phyloP scores from a whole-genome alignment of 1,140 invertebrate genomes.

The Paraescarpia echinospica region DNA sequence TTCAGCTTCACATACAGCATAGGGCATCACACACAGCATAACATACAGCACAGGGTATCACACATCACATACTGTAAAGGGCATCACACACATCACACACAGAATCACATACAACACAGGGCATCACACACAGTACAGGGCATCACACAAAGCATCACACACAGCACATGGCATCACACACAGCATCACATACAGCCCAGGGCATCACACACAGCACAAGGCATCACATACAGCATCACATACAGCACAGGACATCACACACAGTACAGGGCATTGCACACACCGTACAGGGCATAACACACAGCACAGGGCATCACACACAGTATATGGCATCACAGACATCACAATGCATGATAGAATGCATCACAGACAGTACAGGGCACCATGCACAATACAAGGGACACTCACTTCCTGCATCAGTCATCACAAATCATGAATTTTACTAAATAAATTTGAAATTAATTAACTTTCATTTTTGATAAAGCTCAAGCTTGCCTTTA shows the following conservation, averaged over 20 bases:
- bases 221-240: background rate
- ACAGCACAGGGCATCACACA: no score
- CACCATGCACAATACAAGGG: background rate
- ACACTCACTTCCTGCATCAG: background rate
- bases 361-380: background rate
- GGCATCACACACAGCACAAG: background rate
- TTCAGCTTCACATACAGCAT: no score
- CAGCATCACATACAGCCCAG: background rate
- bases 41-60: background rate
- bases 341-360: background rate
- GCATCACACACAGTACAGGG: background rate
- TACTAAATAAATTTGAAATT: no score
- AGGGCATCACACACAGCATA: constrained; percentile 23
- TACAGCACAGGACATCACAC: constrained; percentile 24
- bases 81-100: background rate
- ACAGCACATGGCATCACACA: background rate
- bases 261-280: background rate
- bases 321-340: background rate
- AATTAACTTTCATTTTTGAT: no score
- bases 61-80: background rate
- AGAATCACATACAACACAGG: background rate
- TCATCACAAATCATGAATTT: no score
- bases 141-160: no score
- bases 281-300: background rate
- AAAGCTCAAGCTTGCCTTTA: no score